Percentiles rank a stretch among this genome's conserved stretches.
Evolutionary conservation across 2,113 vertebrate genomes (phyloP).

Genomic region (Rousettus leschenaultii): DNA sequence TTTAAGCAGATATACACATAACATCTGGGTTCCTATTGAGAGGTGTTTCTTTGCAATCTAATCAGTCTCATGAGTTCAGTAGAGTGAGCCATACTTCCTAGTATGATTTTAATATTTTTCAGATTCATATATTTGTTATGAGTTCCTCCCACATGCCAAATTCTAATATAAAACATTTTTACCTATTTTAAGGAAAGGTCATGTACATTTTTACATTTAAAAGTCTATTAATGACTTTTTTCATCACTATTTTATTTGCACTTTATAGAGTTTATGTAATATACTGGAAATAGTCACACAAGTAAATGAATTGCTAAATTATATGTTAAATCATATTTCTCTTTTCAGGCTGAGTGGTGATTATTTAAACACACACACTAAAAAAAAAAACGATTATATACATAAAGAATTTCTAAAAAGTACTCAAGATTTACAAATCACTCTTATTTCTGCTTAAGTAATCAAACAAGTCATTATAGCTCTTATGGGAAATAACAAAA

Average conservation of each 20-base stretch:
- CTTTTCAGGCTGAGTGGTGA: neutral
- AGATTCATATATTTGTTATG: neutral
- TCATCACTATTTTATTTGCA: neutral
- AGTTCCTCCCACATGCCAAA: neutral
- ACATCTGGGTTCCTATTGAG: neutral
- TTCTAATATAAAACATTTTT: neutral
- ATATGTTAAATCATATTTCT: neutral
- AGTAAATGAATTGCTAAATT: constrained; percentile 20
- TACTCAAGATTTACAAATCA: neutral
- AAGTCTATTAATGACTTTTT: neutral
- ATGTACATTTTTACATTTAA: neutral
- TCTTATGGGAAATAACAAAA: constrained; percentile 43
- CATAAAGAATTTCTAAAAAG: neutral
- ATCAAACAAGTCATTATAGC: neutral
- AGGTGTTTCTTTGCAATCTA: neutral
- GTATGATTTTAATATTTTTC: neutral
- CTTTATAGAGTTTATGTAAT: neutral
- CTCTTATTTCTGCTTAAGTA: neutral
- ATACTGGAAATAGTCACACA: neutral
- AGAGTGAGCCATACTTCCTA: neutral
- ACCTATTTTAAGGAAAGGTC: neutral
- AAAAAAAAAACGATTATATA: neutral
- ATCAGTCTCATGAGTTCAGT: neutral
- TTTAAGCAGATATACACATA: neutral
- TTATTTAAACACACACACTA: neutral